Percentiles rank a stretch among this genome's conserved stretches.
phyloP scores from a whole-genome alignment of 2,888 invertebrate species.

The Zelleria hepariella region DNA sequence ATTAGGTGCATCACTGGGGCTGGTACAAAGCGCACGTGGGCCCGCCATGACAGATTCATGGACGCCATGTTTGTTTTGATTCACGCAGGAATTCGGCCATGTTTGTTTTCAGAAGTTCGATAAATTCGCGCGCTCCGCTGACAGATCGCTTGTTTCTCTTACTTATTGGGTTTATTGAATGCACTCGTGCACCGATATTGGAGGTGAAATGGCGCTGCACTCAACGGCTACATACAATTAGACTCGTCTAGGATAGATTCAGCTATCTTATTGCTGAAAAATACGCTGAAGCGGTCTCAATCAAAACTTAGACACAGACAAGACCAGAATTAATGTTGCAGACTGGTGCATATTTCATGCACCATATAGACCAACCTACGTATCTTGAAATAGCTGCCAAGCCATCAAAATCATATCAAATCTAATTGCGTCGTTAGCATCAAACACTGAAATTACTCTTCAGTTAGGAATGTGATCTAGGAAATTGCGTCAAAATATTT shows the following conservation, averaged over 20 bases:
- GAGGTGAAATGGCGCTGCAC: constrained; percentile 24
- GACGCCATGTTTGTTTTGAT: constrained; percentile 41
- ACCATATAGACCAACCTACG: background rate
- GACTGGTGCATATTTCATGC: background rate
- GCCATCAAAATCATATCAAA: background rate
- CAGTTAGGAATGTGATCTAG: background rate
- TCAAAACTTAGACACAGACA: background rate
- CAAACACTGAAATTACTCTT: background rate
- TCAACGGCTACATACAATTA: constrained; percentile 20
- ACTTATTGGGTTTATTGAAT: constrained; percentile 11
- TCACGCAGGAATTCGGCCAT: constrained; percentile 34
- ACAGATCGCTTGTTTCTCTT: constrained; percentile 26
- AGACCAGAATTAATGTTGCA: background rate
- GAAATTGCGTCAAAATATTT: background rate
- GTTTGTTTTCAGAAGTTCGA: constrained; percentile 54
- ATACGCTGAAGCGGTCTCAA: background rate
- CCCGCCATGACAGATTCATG: constrained; percentile 43
- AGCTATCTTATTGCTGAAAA: background rate
- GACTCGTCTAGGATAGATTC: background rate
- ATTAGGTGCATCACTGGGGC: constrained; percentile 32
- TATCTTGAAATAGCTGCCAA: background rate
- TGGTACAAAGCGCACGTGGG: constrained; percentile 53
- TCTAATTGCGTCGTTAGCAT: background rate
- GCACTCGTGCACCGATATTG: constrained; percentile 22
- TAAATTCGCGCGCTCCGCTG: constrained; percentile 58